Conservation (phyloP, 2,797 vertebrate species). For the Arremon brunneinucha region DNA sequence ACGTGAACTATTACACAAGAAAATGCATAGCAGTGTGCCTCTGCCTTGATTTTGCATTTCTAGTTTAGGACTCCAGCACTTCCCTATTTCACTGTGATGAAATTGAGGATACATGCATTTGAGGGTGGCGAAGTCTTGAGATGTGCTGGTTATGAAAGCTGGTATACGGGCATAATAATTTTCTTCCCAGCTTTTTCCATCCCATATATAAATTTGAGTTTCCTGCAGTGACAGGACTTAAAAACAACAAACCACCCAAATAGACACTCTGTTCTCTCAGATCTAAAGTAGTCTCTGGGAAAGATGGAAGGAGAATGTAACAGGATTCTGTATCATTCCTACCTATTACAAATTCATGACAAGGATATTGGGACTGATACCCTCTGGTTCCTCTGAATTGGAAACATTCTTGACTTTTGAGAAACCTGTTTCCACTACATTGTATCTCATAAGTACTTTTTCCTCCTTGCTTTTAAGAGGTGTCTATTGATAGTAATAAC, state of each 20-base stretch:
- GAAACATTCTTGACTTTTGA: background rate
- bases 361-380: background rate
- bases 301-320: background rate
- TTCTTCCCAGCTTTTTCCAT: background rate
- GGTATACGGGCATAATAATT: background rate
- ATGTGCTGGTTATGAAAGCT: background rate
- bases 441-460: background rate
- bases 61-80: background rate
- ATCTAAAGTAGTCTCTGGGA: background rate
- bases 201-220: background rate
- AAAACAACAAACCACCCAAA: background rate
- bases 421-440: background rate
- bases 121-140: background rate
- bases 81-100: background rate
- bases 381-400: background rate
- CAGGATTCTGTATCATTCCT: background rate
- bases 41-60: background rate
- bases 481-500: background rate
- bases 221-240: background rate
- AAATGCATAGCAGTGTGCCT: background rate
- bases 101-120: background rate
- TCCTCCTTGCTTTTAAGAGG: background rate
- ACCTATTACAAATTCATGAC: background rate
- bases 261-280: background rate
- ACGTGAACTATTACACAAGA: background rate